phyloP scores from a whole-genome alignment of 2,888 invertebrate genomes.

The Cosmia pyralina region DNA sequence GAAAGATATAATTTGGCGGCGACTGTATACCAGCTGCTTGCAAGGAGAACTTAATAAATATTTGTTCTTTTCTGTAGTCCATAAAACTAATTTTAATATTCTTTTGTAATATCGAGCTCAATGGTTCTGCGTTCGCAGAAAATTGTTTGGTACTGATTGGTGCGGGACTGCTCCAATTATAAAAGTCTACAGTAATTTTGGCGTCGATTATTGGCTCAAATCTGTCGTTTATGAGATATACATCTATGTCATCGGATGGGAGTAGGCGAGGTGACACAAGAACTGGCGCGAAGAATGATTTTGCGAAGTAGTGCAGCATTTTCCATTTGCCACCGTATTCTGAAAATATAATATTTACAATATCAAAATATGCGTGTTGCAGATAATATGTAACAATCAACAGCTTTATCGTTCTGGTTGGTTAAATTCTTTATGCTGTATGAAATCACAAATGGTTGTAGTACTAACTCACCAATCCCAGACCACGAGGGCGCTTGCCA shows the following conservation, averaged over 20 bases:
- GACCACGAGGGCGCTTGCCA: conserved; percentile 99
- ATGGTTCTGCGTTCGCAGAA: conserved; percentile 69
- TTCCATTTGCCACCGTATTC: conserved; percentile 95
- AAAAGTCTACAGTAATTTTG: conserved; percentile 89
- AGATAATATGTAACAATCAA: no score
- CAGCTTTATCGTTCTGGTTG: not conserved
- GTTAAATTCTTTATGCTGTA: not conserved
- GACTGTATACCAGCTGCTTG: conserved; percentile 81
- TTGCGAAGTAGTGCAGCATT: conserved; percentile 97
- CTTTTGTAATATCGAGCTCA: conserved; percentile 77
- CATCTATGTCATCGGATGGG: conserved; percentile 86
- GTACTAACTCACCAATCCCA: conserved; percentile 91
- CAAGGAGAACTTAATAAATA: conserved; percentile 88
- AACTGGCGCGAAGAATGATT: conserved; percentile 95
- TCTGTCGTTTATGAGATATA: conserved; percentile 92
- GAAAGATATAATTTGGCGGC: conserved; percentile 92
- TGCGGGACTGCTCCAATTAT: conserved; percentile 89
- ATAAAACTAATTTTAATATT: conserved; percentile 72
- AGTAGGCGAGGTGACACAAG: conserved; percentile 91
- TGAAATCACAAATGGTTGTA: not conserved
- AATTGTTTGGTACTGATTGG: conserved; percentile 78
- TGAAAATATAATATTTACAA: conserved; percentile 74
- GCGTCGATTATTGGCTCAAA: conserved; percentile 84
- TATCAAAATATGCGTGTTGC: not conserved
- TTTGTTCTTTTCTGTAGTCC: conserved; percentile 72